A percentile compares a stretch with the other conserved stretches of the same genome.
phyloP scores from a whole-genome alignment of 53 echinoderm and acorn worm genomes.

The Actinopyga echinites region DNA sequence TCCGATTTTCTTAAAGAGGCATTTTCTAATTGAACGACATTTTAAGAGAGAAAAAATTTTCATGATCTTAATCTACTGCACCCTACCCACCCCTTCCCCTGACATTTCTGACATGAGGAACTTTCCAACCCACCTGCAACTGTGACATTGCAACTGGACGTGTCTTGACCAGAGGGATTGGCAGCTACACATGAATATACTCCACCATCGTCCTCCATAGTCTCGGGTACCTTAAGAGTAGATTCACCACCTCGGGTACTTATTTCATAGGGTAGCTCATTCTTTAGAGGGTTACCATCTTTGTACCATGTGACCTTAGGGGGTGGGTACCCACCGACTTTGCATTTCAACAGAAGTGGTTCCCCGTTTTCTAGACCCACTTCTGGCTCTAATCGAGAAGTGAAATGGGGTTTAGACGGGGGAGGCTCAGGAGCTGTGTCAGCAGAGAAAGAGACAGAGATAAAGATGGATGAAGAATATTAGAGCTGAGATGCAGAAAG shows the following conservation, averaged over 20 bases:
- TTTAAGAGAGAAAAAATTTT: no score
- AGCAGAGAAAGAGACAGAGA: no score
- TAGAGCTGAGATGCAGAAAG: no score
- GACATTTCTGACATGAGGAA: no score
- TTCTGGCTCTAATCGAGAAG: conserved; percentile 36
- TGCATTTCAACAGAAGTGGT: conserved; percentile 70
- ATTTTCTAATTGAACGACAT: no score
- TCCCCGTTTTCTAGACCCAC: conserved; percentile 57
- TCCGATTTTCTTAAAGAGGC: no score
- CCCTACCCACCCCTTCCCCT: no score
- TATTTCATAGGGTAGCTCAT: conserved; percentile 53
- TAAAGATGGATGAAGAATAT: no score
- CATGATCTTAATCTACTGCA: no score
- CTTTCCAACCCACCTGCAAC: conserved; percentile 60
- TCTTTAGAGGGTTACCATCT: conserved; percentile 65
- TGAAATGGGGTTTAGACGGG: conserved; percentile 37
- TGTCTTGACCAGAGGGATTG: conserved; percentile 76
- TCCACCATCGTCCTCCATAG: conserved; percentile 70
- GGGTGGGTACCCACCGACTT: conserved; percentile 75
- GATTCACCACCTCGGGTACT: conserved; percentile 20
- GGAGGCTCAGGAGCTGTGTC: conserved; percentile 34
- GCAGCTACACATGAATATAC: conserved; percentile 70
- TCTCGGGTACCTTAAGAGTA: conserved; percentile 8
- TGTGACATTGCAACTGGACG: conserved; percentile 57
- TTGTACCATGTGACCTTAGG: conserved; percentile 89